Evolutionary conservation across 2,888 invertebrate genomes (phyloP).

Genomic region (Caenorhabditis becei): DNA sequence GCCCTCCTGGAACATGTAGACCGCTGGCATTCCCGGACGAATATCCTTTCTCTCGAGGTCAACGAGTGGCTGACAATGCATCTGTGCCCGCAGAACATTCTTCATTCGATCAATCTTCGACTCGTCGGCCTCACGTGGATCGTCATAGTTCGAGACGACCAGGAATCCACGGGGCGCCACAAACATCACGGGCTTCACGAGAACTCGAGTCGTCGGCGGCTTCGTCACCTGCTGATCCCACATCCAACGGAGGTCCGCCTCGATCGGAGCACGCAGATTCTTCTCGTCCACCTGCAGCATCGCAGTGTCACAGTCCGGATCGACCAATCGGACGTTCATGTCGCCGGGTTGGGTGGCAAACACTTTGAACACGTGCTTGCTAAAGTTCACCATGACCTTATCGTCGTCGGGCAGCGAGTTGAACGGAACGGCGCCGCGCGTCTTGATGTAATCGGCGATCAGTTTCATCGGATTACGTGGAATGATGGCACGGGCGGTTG

Average conservation of each 20-base stretch:
- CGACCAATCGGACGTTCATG: conserved; percentile 20
- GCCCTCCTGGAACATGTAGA: conserved; percentile 30
- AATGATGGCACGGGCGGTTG: conserved; percentile 11
- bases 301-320: conserved; percentile 14
- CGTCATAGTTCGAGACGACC: background rate
- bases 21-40: conserved; percentile 33
- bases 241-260: conserved; percentile 55
- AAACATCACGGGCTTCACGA: conserved; percentile 44
- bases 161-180: conserved; percentile 50
- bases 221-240: background rate
- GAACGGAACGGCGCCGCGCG: conserved; percentile 12
- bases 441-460: conserved; percentile 31
- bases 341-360: conserved; percentile 32
- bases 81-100: conserved; percentile 4
- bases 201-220: background rate
- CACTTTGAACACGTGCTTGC: conserved; percentile 33
- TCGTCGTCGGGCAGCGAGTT: conserved; percentile 29
- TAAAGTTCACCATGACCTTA: conserved; percentile 35
- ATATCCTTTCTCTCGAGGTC: conserved; percentile 6
- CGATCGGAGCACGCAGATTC: conserved; percentile 29
- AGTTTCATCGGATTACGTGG: conserved; percentile 15
- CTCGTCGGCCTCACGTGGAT: background rate
- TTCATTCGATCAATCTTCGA: conserved; percentile 30
- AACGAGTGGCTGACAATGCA: background rate
- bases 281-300: background rate